Percentiles rank a stretch among this genome's conserved stretches.
phyloP scores from a whole-genome alignment of 2,113 vertebrate genomes.

The Eudyptes chrysolophus region DNA sequence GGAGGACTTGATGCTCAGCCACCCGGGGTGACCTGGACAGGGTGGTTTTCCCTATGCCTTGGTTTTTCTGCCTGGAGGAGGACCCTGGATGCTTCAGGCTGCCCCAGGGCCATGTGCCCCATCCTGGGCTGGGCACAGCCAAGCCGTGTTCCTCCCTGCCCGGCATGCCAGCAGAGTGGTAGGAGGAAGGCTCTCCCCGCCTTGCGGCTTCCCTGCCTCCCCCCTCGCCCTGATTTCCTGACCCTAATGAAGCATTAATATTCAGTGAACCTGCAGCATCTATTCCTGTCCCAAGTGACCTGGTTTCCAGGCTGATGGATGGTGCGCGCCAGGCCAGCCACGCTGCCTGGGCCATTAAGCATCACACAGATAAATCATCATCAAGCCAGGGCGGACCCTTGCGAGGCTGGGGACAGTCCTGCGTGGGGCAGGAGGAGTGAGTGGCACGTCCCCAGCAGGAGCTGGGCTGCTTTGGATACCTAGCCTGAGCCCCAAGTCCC shows the following conservation, averaged over 20 bases:
- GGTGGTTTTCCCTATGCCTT: background rate
- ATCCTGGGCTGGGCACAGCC: background rate
- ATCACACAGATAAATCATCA: background rate
- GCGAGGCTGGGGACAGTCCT: background rate
- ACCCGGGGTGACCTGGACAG: background rate
- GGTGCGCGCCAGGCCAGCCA: background rate
- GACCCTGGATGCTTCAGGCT: accelerated
- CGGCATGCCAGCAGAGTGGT: accelerated
- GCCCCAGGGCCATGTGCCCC: background rate
- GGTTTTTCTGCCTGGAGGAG: background rate
- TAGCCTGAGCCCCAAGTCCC: background rate
- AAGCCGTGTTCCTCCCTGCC: background rate
- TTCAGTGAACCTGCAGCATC: slow-evolving; percentile 63
- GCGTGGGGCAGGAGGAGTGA: accelerated
- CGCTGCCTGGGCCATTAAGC: background rate
- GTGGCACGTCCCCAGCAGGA: background rate
- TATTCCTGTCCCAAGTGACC: slow-evolving; percentile 67
- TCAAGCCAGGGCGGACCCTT: background rate
- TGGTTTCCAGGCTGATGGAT: slow-evolving; percentile 66
- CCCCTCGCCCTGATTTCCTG: slow-evolving; percentile 24
- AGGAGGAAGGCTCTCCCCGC: background rate
- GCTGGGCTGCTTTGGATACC: background rate
- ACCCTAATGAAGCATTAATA: slow-evolving; percentile 65
- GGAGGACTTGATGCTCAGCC: background rate
- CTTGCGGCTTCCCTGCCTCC: background rate